A percentile compares a stretch with the other conserved stretches of the same genome.
phyloP scores from a whole-genome alignment of 2,888 invertebrate species.

The Dolomedes plantarius region DNA sequence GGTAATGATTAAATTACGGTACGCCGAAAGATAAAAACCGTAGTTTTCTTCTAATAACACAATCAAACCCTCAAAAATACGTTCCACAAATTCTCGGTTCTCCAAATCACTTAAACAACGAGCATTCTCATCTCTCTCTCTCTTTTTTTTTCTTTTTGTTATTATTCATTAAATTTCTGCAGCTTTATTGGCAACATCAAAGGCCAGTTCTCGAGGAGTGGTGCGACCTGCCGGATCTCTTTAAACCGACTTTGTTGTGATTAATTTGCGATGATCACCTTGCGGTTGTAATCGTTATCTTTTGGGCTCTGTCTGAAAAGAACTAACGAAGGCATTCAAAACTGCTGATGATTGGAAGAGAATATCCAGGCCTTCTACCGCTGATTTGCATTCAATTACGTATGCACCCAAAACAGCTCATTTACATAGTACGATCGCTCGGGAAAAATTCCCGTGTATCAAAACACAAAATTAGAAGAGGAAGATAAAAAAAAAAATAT shows the following conservation, averaged over 20 bases:
- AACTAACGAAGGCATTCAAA: slow-evolving; percentile 69
- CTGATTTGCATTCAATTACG: slow-evolving; percentile 70
- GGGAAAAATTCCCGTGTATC: slow-evolving; percentile 66
- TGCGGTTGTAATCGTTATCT: slow-evolving; percentile 66
- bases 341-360: slow-evolving; percentile 62
- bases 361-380: slow-evolving; percentile 41
- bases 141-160: slow-evolving; percentile 20
- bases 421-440: slow-evolving; percentile 69
- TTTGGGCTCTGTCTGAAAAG: slow-evolving; percentile 27
- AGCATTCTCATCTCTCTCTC: slow-evolving; percentile 18
- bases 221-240: slow-evolving; percentile 56
- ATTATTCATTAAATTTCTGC: slow-evolving; percentile 67
- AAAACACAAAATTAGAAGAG: slow-evolving; percentile 69
- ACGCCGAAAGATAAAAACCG: slow-evolving; percentile 41
- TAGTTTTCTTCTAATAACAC: slow-evolving; percentile 62
- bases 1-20: slow-evolving; percentile 7
- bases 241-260: slow-evolving; percentile 69
- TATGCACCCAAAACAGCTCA: slow-evolving; percentile 70
- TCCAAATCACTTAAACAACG: slow-evolving; percentile 54
- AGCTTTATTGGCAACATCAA: slow-evolving; percentile 70
- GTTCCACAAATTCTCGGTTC: slow-evolving; percentile 26
- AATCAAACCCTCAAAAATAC: slow-evolving; percentile 43
- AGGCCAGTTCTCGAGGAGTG: slow-evolving; percentile 50
- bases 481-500: slow-evolving; percentile 29
- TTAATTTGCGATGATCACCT: slow-evolving; percentile 72